A percentile compares a stretch with the other conserved stretches of the same genome.
phyloP scores from a whole-genome alignment of 2,113 vertebrate species.

The Bujurquina vittata region DNA sequence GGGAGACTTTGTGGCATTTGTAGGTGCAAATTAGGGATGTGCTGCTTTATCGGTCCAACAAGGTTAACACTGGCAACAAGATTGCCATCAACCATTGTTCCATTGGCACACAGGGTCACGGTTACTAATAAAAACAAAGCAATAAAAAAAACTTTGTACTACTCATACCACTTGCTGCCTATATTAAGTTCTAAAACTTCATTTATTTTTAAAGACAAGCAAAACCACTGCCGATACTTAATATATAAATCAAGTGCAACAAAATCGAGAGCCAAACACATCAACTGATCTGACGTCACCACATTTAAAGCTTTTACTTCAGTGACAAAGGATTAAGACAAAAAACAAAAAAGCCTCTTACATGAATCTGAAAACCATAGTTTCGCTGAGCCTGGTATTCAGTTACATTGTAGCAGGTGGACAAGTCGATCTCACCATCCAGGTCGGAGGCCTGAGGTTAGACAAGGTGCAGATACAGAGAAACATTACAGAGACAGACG shows the following conservation, averaged over 20 bases:
- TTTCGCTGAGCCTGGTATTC: conserved; percentile 85
- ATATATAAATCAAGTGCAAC: background rate
- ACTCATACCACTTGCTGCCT: too few relatives aligned
- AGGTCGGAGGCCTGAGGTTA: conserved; percentile 80
- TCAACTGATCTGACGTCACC: background rate
- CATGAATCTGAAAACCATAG: conserved; percentile 86
- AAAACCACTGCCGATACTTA: too few relatives aligned
- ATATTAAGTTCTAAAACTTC: too few relatives aligned
- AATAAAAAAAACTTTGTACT: too few relatives aligned
- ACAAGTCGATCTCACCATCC: conserved; percentile 84
- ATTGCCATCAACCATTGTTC: too few relatives aligned
- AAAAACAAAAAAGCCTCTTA: conserved; percentile 54
- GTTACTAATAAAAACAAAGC: too few relatives aligned
- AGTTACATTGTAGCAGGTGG: conserved; percentile 82
- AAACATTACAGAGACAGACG: background rate
- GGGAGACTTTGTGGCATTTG: too few relatives aligned
- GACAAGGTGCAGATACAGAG: background rate
- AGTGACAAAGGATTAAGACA: background rate
- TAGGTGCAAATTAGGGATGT: too few relatives aligned
- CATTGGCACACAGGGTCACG: too few relatives aligned
- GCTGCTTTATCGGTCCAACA: too few relatives aligned
- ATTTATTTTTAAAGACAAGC: fast-evolving
- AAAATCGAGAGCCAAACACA: background rate
- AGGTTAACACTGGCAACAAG: too few relatives aligned
- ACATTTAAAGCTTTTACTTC: background rate